Conservation (phyloP, 2,113 vertebrate species). For the Sialia sialis region DNA sequence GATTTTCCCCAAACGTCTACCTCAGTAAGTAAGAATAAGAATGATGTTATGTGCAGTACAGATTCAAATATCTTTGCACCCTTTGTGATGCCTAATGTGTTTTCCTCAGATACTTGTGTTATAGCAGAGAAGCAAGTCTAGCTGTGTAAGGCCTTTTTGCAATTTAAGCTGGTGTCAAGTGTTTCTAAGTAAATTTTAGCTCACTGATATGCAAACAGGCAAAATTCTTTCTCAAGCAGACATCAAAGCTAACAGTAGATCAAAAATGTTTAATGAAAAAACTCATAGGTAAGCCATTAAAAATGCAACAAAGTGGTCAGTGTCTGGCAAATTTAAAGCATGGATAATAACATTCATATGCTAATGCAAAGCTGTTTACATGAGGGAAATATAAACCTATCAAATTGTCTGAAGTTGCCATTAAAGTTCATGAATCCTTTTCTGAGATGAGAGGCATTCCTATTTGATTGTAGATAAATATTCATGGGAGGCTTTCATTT, state of each 20-base stretch:
- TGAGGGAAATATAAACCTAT: constrained; percentile 16
- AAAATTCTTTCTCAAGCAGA: constrained; percentile 9
- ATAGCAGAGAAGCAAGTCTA: neutral
- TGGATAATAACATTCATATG: constrained; percentile 22
- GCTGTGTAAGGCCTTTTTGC: neutral
- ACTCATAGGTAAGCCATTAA: constrained; percentile 11
- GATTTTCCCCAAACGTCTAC: neutral
- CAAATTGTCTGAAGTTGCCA: constrained; percentile 3
- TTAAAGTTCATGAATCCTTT: constrained; percentile 23
- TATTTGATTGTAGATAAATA: constrained; percentile 26
- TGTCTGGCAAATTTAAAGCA: constrained; percentile 23
- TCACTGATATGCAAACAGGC: neutral
- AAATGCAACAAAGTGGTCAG: constrained; percentile 47
- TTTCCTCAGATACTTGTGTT: neutral
- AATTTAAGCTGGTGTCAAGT: neutral
- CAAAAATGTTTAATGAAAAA: constrained; percentile 43
- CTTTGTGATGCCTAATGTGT: neutral
- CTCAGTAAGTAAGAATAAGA: neutral
- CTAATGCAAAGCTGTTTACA: constrained; percentile 42
- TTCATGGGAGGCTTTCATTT: neutral
- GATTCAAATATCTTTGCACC: neutral
- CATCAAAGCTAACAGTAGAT: constrained; percentile 27
- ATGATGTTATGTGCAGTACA: neutral
- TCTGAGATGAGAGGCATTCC: neutral
- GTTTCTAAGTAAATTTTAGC: neutral